Conservation (phyloP, 2,797 vertebrate species). For the Epinephelus malabaricus region DNA sequence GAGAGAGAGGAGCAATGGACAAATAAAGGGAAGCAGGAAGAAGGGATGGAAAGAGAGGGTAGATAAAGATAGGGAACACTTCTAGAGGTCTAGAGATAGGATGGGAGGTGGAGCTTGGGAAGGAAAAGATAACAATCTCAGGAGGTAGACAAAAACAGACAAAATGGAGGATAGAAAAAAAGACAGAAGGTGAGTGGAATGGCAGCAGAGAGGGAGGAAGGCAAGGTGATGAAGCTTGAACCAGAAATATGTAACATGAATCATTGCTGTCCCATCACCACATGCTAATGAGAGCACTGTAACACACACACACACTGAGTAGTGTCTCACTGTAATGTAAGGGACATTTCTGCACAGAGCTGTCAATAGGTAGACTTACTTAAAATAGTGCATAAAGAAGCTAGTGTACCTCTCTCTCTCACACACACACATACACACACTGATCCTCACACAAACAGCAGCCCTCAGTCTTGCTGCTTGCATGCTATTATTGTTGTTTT, state of each 20-base stretch:
- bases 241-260: constrained; percentile 33
- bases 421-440: not conserved
- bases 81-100: not conserved
- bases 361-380: constrained; percentile 21
- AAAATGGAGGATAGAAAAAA: not conserved
- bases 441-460: not conserved
- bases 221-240: constrained; percentile 13
- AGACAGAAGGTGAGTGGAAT: not conserved
- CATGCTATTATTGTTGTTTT: constrained; percentile 32
- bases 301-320: constrained; percentile 11
- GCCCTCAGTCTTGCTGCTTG: constrained; percentile 12
- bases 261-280: constrained; percentile 4
- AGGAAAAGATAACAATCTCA: not conserved
- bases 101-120: not conserved
- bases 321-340: constrained; percentile 11
- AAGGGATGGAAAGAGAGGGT: not conserved
- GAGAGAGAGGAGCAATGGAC: not conserved
- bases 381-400: constrained; percentile 22
- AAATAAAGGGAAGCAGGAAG: not conserved
- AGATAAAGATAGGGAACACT: not conserved
- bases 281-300: not conserved
- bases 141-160: not conserved
- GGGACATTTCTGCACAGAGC: constrained; percentile 26
- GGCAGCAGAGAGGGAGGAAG: constrained; percentile 2
- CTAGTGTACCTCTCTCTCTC: not conserved